Evolutionary conservation across 2,113 vertebrate species (phyloP).

Genomic region (Rostratula benghalensis): DNA sequence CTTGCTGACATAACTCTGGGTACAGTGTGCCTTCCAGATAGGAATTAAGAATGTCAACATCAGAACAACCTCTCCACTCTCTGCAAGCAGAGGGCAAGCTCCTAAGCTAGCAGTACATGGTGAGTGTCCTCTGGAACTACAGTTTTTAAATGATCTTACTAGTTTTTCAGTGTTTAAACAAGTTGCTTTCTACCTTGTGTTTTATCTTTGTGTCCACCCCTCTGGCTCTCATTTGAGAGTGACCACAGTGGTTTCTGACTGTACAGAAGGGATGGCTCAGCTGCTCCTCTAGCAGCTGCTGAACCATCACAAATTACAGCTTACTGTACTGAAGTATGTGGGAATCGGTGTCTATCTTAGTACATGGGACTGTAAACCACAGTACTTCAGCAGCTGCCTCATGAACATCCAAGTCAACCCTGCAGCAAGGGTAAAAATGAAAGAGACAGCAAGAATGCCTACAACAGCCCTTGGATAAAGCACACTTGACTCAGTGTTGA

Average conservation of each 20-base stretch:
- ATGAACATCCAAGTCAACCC: conserved; percentile 48
- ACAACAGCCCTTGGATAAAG: background rate
- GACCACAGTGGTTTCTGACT: conserved; percentile 2
- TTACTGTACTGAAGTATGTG: conserved; percentile 37
- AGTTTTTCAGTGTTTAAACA: background rate
- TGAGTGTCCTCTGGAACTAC: background rate
- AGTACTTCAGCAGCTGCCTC: conserved; percentile 41
- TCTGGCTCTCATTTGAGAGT: background rate
- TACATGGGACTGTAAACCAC: background rate
- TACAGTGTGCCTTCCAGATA: background rate
- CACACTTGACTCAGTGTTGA: background rate
- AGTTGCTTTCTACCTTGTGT: background rate
- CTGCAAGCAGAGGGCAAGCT: background rate
- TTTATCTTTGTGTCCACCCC: background rate
- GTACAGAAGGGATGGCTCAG: conserved; percentile 54
- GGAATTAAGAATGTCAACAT: background rate
- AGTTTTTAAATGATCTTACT: background rate
- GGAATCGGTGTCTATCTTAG: conserved; percentile 53
- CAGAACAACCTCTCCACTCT: background rate
- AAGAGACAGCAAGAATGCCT: background rate
- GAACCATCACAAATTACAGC: conserved; percentile 45
- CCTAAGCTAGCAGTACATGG: background rate
- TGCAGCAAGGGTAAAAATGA: conserved; percentile 13
- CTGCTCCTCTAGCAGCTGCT: conserved; percentile 59
- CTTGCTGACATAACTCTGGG: background rate